Evolutionary conservation across 2,888 invertebrate genomes (phyloP), one percentile per base, ranked within the genome.

Genomic region (Coremacera marginata): DNA sequence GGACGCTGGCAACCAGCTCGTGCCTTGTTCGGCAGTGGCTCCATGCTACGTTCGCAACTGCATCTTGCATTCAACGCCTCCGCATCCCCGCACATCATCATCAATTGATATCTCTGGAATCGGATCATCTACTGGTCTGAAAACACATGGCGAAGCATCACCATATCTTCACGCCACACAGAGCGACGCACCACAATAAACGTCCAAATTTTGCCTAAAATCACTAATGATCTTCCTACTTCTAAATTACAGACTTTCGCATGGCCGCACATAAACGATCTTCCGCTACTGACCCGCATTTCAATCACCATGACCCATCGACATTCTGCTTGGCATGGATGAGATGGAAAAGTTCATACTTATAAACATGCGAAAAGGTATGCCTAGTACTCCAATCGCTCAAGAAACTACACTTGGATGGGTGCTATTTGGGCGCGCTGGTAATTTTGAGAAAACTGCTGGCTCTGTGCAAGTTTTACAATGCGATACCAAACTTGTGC

Each of bases 231-330:
- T 22, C 8, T 60, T 8, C 60, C 60, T 14, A 22, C 19, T 8
- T 9, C 22, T 19, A 22, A 19, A 16, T 16, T 60, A 8, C 60
- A 22, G 44, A n/a, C n/a, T n/a, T n/a, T n/a, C n/a, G n/a, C n/a
- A n/a, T n/a, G n/a, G n/a, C n/a, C n/a, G n/a, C n/a, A n/a, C 73
- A 78, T 51, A 71, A 76, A 14, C 37, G 16, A 74, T 0, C n/a
- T 75, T 19, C 34, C 3, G 51, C 79, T 55, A 78, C 78, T 14
- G 78, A 79, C 67, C 75, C 77, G 11, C 31, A 78, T 0, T 78
- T 75, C 52, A 51, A 78, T 7, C 27, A 75, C 25, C 77, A 1
- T 71, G 80, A 44, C 37, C 77, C 34, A 62, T 62, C 14, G 62
- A 62, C 11, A 62, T 62, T 62, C 62, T 62, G 11, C 5, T 62